Conservation (phyloP, 1,140 invertebrate species). For the Laupala kohalensis region DNA sequence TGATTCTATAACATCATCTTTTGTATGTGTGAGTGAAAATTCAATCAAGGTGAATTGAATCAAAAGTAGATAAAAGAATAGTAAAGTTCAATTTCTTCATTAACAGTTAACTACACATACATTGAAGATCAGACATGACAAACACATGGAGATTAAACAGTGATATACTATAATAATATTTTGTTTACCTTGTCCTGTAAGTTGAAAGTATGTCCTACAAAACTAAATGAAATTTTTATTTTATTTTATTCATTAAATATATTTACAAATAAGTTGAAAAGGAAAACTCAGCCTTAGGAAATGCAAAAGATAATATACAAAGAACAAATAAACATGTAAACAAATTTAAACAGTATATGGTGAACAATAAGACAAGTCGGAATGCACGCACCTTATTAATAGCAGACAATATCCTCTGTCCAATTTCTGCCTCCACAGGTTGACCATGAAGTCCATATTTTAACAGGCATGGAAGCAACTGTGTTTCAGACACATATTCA, state of each 20-base stretch:
- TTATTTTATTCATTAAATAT: background rate
- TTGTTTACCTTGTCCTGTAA: no score
- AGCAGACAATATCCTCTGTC: constrained; percentile 56
- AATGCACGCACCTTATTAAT: constrained; percentile 51
- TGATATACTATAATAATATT: no score
- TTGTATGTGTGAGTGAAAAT: constrained; percentile 23
- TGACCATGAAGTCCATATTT: constrained; percentile 40
- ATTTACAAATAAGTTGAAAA: background rate
- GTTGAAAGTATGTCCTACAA: no score
- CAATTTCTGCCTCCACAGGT: constrained; percentile 51
- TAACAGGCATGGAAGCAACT: constrained; percentile 34
- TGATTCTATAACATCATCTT: no score
- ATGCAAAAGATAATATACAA: background rate
- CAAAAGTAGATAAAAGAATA: no score
- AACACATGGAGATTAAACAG: no score
- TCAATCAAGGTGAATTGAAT: background rate
- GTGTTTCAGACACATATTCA: constrained; percentile 21
- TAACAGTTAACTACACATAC: no score
- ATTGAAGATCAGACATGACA: no score
- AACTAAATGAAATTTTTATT: background rate
- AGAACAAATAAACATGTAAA: background rate
- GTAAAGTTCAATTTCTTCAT: no score
- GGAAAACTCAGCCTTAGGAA: background rate
- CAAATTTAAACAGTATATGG: background rate
- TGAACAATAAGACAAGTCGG: background rate